Evolutionary conservation across 2,888 invertebrate genomes (phyloP).

Genomic region (Sphinx pinastri): DNA sequence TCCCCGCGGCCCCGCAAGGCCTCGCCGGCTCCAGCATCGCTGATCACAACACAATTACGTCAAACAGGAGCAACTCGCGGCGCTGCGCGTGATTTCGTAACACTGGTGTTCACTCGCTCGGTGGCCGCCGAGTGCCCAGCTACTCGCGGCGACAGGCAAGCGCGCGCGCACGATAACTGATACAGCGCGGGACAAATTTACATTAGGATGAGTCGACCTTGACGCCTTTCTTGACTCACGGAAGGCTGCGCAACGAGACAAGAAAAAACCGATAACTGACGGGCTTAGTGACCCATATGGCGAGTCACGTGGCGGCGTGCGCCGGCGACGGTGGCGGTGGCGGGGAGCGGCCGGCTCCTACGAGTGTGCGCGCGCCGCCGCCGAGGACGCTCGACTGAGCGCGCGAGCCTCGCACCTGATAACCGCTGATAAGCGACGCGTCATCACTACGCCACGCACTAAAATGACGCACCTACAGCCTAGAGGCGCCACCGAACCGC

Average conservation of each 20-base stretch:
- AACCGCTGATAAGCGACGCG: slow-evolving; percentile 76
- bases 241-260: slow-evolving; percentile 22
- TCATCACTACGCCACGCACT: slow-evolving; percentile 53
- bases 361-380: slow-evolving; percentile 49
- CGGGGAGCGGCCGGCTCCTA: slow-evolving; percentile 34
- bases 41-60: slow-evolving; percentile 19
- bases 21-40: not conserved
- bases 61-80: slow-evolving; percentile 12
- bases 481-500: slow-evolving; percentile 15
- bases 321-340: slow-evolving; percentile 40
- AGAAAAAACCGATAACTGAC: slow-evolving; percentile 11
- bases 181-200: slow-evolving; percentile 71
- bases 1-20: not conserved
- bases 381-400: slow-evolving; percentile 70
- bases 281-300: slow-evolving; percentile 14
- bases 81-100: slow-evolving; percentile 26
- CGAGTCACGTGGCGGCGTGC: slow-evolving; percentile 35
- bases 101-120: slow-evolving; percentile 8
- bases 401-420: slow-evolving; percentile 73
- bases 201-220: slow-evolving; percentile 63
- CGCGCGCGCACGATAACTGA: slow-evolving; percentile 56
- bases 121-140: not conserved
- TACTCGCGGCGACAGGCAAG: not conserved
- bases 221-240: slow-evolving; percentile 46
- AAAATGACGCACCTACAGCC: slow-evolving; percentile 43